phyloP scores from a whole-genome alignment of 2,113 vertebrate species.

The Pelmatolapia mariae region DNA sequence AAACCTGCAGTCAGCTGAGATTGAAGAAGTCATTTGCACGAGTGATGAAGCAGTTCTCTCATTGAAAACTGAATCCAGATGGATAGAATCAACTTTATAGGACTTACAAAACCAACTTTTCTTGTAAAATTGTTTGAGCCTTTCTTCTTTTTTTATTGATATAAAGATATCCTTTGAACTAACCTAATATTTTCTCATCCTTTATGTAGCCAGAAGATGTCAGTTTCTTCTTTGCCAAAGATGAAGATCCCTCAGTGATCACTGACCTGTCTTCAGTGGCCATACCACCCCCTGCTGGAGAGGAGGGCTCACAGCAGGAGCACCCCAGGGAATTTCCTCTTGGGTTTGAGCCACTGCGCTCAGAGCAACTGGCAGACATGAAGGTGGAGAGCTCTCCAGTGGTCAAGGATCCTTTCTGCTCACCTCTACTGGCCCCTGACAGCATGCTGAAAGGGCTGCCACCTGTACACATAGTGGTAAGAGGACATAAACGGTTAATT shows the following conservation, averaged over 20 bases:
- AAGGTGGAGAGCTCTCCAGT: constrained; percentile 72
- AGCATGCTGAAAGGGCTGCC: constrained; percentile 72
- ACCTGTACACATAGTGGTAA: constrained; percentile 76
- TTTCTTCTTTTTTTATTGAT: neutral
- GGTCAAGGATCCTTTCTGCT: constrained; percentile 82
- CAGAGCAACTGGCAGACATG: constrained; percentile 67
- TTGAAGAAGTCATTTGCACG: neutral
- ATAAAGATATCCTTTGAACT: neutral
- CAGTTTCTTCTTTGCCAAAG: constrained; percentile 62
- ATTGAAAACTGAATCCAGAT: neutral
- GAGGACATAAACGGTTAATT: neutral
- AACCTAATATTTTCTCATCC: neutral
- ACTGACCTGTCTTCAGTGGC: constrained; percentile 24
- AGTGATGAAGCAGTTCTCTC: neutral
- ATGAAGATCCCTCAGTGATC: constrained; percentile 43
- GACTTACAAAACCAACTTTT: neutral
- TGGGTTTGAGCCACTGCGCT: constrained; percentile 81
- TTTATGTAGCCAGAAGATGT: constrained; percentile 62
- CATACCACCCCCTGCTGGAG: constrained; percentile 27
- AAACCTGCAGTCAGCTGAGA: neutral
- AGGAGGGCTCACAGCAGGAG: constrained; percentile 16
- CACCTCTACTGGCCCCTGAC: constrained; percentile 77
- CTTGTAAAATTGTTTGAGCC: neutral
- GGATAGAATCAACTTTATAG: neutral
- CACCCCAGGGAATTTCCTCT: constrained; percentile 68